Percentiles rank a stretch among this genome's conserved stretches.
Evolutionary conservation across 1,140 invertebrate species (phyloP).

Genomic region (Drosophila persimilis): DNA sequence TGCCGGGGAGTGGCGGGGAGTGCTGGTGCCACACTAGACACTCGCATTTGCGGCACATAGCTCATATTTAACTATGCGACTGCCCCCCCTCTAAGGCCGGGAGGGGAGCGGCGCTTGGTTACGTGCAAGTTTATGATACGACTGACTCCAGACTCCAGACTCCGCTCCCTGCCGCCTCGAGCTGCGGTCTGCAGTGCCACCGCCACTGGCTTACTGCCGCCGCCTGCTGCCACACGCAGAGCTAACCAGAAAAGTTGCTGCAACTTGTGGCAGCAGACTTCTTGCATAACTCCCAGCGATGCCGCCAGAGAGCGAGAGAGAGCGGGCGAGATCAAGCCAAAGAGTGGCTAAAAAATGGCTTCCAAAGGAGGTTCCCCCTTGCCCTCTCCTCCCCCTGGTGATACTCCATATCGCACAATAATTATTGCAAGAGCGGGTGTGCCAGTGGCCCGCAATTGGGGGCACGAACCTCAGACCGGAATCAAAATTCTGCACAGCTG

Average conservation of each 20-base stretch:
- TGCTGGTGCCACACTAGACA: too few species aligned
- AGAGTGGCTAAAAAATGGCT: too few species aligned
- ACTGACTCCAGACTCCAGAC: background rate
- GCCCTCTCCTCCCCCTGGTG: background rate
- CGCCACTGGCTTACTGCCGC: slow-evolving; percentile 11
- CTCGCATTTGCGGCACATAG: slow-evolving; percentile 47
- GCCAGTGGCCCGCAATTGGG: background rate
- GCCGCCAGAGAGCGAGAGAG: too few species aligned
- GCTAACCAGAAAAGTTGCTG: slow-evolving; percentile 57
- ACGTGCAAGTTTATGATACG: slow-evolving; percentile 63
- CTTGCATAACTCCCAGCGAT: slow-evolving; percentile 45
- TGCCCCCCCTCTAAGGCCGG: slow-evolving; percentile 12
- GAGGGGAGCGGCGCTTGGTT: slow-evolving; percentile 43
- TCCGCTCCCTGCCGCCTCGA: slow-evolving; percentile 1
- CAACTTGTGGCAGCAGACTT: slow-evolving; percentile 44
- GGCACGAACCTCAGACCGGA: background rate
- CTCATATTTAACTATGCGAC: slow-evolving; percentile 61
- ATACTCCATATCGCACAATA: slow-evolving; percentile 27
- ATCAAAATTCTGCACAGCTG: slow-evolving; percentile 55
- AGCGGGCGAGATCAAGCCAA: too few species aligned
- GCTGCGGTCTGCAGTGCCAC: slow-evolving; percentile 31
- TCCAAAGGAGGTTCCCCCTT: background rate
- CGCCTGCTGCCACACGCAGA: slow-evolving; percentile 42
- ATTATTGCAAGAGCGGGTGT: slow-evolving; percentile 19
- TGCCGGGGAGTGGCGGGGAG: background rate